Conservation (phyloP, 1,140 invertebrate genomes). For the Babylonia areolata region DNA sequence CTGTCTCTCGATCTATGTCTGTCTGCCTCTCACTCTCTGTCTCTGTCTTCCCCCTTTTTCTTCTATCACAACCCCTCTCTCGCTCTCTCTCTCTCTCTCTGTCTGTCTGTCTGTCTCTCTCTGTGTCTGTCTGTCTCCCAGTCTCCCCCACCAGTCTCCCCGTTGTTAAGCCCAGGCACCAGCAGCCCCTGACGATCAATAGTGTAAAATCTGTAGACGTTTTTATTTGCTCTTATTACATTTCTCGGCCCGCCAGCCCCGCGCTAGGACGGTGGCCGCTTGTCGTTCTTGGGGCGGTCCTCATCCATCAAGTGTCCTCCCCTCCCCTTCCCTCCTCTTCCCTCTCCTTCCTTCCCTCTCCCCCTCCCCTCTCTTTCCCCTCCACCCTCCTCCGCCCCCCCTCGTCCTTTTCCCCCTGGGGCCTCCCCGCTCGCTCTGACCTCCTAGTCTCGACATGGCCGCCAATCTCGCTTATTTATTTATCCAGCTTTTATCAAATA, state of each 20-base stretch:
- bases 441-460: constrained; percentile 16
- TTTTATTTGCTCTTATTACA: constrained; percentile 30
- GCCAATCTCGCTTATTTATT: constrained; percentile 30
- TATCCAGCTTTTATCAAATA: constrained; percentile 26
- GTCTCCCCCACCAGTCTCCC: not conserved
- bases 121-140: not conserved
- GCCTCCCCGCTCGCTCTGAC: not conserved
- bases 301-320: constrained; percentile 9
- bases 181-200: not conserved
- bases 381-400: not conserved
- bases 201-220: constrained; percentile 29
- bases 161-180: not conserved
- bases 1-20: not conserved
- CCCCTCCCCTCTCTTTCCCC: not conserved
- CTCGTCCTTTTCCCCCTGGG: not conserved
- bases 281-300: constrained; percentile 3
- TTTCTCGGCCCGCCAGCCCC: constrained; percentile 5
- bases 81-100: not conserved
- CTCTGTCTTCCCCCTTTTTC: not conserved
- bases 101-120: not conserved
- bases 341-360: not conserved
- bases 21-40: not conserved
- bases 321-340: not conserved
- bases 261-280: not conserved
- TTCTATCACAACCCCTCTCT: not conserved